Evolutionary conservation across 2,797 vertebrate species (phyloP), one percentile per base, ranked within the genome.

Genomic region (Somateria mollissima): DNA sequence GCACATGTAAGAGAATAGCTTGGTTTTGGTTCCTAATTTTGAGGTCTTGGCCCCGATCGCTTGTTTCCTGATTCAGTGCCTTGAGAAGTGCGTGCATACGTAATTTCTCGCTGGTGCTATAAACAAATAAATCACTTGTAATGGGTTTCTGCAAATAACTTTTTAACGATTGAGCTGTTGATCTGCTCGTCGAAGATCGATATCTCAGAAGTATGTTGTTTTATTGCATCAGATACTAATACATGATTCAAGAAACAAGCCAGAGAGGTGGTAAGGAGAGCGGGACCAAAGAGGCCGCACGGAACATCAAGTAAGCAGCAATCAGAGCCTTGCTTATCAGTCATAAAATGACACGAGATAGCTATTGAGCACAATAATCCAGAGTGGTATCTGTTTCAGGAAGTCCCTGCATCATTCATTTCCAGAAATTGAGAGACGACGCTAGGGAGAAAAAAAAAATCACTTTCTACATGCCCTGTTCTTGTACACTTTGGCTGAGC

Each of bases 81-180:
- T 51, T 36, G 13, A 84, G 28, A 78, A 65, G 10, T 18, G 45
- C n/a, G 18, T 39, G 28, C 22, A 2, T 54, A 2, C 21, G 24
- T 36, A 62, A 62, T 78, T 82, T 84, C 36, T 32, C 76, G 77
- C 11, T 65, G 49, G 41, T 32, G 41, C 25, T 72, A 39, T 49
- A 66, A 66, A 81, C 75, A 28, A 81, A 43, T 75, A 73, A 90
- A 87, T 70, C 28, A 27, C 43, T 76, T 17, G 8, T 60, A 70
- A 75, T 64, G 47, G 30, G 6, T 84, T 87, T 92, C 88, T 95
- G 34, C 67, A n/a, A 88, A 27, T 56, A 84, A 47, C 74, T 88
- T 73, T 8, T 16, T 49, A 67, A 66, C 47, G 79, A 57, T 82
- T 8, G 0, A 0, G 3, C 47, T 66, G 73, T 73, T 66, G 37